These are phyloP conservation scores for Emydoidea blandingii DNA, from an alignment of 2,797 vertebrate species.

Conservation along the genomic window DNA sequence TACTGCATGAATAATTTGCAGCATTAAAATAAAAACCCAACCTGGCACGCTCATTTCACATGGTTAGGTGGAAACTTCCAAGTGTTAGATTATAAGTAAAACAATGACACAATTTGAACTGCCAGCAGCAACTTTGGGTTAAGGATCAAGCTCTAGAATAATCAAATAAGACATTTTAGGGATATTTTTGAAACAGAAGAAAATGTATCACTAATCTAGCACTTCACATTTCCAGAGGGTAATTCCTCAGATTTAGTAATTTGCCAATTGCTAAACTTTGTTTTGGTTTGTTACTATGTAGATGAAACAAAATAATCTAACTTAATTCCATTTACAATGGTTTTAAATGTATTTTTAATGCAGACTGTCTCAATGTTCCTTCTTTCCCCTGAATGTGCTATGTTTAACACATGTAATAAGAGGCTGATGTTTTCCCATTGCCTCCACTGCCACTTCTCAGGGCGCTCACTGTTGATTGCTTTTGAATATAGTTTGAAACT, in stretches of 20 bases:
- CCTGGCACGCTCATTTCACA: not conserved
- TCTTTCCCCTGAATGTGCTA: not conserved
- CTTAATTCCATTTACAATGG: not conserved
- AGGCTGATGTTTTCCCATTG: not conserved
- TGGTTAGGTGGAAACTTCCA: conserved; percentile 7
- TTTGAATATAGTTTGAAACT: not conserved
- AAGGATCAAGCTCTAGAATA: not conserved
- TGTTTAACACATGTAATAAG: not conserved
- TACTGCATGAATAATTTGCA: not conserved
- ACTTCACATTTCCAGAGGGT: not conserved
- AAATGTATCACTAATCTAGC: not conserved
- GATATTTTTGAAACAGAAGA: not conserved
- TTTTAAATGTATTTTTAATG: not conserved
- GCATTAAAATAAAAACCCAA: not conserved
- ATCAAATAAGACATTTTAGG: not conserved
- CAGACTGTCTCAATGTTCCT: not conserved
- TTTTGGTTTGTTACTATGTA: not conserved
- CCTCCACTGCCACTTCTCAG: not conserved
- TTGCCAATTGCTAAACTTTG: not conserved
- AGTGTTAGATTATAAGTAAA: not conserved
- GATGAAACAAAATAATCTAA: not conserved
- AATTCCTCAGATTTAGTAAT: not conserved
- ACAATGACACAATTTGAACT: not conserved
- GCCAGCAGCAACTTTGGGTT: not conserved
- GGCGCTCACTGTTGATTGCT: not conserved